These are phyloP conservation scores for Autographa pulchrina DNA, from an alignment of 2,888 invertebrate species.

Conservation along the genomic window DNA sequence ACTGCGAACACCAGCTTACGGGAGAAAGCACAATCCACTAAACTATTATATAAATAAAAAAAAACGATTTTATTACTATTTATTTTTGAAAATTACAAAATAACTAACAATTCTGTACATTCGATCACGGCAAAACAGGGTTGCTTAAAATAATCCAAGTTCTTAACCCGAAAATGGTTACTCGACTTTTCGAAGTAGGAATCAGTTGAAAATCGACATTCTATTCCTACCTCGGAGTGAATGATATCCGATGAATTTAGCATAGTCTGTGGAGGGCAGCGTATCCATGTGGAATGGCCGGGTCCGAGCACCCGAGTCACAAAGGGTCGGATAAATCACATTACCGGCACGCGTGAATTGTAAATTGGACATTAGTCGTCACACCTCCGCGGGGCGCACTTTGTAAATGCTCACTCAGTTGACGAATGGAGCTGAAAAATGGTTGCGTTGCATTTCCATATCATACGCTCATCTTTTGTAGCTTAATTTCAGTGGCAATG, in stretches of 20 bases:
- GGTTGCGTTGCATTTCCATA: conserved; percentile 50
- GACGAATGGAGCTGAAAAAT: conserved; percentile 46
- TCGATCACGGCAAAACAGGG: background rate
- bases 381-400: conserved; percentile 69
- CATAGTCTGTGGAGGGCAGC: conserved; percentile 76
- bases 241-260: conserved; percentile 74
- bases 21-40: conserved; percentile 26
- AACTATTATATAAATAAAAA: conserved; percentile 26
- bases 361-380: conserved; percentile 88
- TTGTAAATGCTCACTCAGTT: conserved; percentile 23
- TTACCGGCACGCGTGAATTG: conserved; percentile 87
- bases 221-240: conserved; percentile 51
- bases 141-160: background rate
- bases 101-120: background rate
- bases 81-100: background rate
- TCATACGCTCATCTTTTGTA: conserved; percentile 38
- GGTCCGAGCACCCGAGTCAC: conserved; percentile 72
- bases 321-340: conserved; percentile 88
- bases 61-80: background rate
- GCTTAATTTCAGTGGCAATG: conserved; percentile 9
- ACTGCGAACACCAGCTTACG: conserved; percentile 12
- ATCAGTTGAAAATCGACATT: conserved; percentile 36
- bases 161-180: background rate
- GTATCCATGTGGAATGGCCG: conserved; percentile 76
- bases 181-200: conserved; percentile 16